Evolutionary conservation across 2,797 vertebrate genomes (phyloP), one percentile per base, ranked within the genome.

Genomic region (Coranthus polyacanthus): DNA sequence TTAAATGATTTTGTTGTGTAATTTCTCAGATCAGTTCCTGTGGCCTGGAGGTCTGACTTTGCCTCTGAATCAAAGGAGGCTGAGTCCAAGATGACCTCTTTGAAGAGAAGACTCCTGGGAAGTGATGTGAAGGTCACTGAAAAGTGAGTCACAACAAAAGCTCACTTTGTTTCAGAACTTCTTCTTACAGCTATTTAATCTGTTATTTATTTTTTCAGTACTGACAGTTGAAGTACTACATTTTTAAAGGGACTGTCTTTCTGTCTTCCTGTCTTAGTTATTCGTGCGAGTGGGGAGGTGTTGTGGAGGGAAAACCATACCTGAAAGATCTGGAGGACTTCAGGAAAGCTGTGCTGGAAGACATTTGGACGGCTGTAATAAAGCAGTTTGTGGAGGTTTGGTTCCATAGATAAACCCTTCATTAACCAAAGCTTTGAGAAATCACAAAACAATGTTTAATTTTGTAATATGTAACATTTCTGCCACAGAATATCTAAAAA

Each of bases 21-120:
- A 3, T 57, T 70, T 43, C 12, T 82, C 78, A 97, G 96, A 42
- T 95, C 93, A 0, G 87, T 97, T n/a, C 96, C 96, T 0, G 93
- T 93, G 36, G 81, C 90, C 2, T 97, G 96, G 96, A 93, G 64
- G 52, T 65, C 88, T 16, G 90, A 97, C 79, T 97, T 97, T 82
- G 75, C 62, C 2, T 56, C 95, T 1, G 96, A 97, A 81, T 97
- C 95, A 0, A 87, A 89, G 75, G 94, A 95, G 8, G 90, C 95
- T 0, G 88, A 92, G 64, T 79, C 59, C 37, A 93, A 90, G 64
- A 85, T 96, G 90, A 61, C 70, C 0, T 78, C 89, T 55, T 74
- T 98, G 73, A 97, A 97, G 90, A 81, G 2, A 12, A 83, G 64
- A 67, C 85, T 97, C 47, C 74, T 42, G 18, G 67, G 43, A 21